Conservation (phyloP, 1,140 invertebrate species). For the Yoshiicerus persimilis region DNA sequence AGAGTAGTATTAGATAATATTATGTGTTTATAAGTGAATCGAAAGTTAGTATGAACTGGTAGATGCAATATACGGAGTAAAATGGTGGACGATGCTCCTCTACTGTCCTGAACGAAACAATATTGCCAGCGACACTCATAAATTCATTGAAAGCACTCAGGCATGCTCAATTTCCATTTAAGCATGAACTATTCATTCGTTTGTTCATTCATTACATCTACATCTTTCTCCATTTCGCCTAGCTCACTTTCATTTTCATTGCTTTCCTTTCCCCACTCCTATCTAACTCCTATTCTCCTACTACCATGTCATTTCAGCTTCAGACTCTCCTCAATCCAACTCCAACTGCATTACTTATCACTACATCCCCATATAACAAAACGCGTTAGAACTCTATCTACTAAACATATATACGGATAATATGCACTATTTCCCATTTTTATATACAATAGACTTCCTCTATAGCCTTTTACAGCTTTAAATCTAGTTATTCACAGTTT, state of each 20-base stretch:
- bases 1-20: neutral
- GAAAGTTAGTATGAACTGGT: neutral
- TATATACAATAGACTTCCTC: too few species aligned
- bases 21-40: neutral
- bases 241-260: neutral
- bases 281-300: neutral
- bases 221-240: neutral
- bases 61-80: neutral
- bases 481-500: too few species aligned
- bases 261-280: neutral
- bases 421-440: too few species aligned
- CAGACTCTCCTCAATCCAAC: too few species aligned
- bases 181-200: constrained; percentile 25
- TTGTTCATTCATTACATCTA: constrained; percentile 17
- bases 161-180: constrained; percentile 26
- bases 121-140: constrained; percentile 21
- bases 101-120: neutral
- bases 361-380: too few species aligned
- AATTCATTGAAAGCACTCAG: constrained; percentile 26
- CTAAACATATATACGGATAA: too few species aligned
- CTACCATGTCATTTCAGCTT: neutral
- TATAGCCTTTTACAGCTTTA: too few species aligned
- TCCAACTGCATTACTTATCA: neutral
- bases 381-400: too few species aligned
- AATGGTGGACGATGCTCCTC: neutral